phyloP scores from a whole-genome alignment of 2,113 vertebrate species.

The Thomomys bottae region DNA sequence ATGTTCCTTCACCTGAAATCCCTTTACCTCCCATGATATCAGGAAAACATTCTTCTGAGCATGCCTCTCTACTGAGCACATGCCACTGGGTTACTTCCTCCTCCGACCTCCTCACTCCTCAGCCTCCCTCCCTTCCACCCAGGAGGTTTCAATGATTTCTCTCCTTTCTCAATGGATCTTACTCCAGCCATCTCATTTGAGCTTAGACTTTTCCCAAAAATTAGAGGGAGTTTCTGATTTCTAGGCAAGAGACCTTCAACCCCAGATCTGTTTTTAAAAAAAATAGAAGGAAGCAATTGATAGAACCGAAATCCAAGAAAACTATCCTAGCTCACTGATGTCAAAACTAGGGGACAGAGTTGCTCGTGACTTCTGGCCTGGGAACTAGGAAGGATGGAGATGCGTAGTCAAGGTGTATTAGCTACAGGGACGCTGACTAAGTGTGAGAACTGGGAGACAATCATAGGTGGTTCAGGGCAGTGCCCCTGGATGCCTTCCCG shows the following conservation, averaged over 20 bases:
- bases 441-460: slow-evolving; percentile 1
- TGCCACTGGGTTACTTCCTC: no score
- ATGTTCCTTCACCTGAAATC: not conserved
- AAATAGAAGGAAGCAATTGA: not conserved
- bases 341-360: not conserved
- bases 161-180: not conserved
- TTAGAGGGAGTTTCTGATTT: not conserved
- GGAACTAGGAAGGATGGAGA: not conserved
- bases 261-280: not conserved
- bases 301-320: not conserved
- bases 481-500: not conserved
- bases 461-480: not conserved
- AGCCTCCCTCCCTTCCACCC: not conserved
- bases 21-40: no score
- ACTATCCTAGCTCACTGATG: not conserved
- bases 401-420: no score
- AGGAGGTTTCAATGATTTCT: no score
- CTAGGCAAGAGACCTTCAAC: not conserved
- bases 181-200: not conserved
- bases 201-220: not conserved
- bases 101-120: rapidly evolving
- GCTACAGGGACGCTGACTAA: not conserved
- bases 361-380: not conserved
- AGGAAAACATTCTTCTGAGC: not conserved
- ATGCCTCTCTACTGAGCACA: rapidly evolving